Conservation (phyloP, 2,113 vertebrate species). For the Festucalex cinctus region DNA sequence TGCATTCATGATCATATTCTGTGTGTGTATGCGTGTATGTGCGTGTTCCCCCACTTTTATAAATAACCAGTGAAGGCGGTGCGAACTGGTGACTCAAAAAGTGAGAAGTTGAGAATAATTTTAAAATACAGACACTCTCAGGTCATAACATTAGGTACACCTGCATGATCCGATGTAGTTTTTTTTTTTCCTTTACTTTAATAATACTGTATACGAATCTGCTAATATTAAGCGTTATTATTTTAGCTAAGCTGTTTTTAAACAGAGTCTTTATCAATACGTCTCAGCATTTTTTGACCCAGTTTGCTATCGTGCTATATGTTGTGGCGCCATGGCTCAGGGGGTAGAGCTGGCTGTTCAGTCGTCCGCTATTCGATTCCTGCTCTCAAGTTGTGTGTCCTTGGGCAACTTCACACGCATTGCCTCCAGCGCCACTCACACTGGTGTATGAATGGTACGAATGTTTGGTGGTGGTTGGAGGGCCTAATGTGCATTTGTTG, state of each 20-base stretch:
- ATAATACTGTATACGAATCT: background rate
- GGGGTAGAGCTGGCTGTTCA: too few species aligned
- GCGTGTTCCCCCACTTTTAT: slow-evolving; percentile 17
- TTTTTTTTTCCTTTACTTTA: background rate
- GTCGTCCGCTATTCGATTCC: too few species aligned
- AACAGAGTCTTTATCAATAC: background rate
- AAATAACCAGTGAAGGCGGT: slow-evolving; percentile 27
- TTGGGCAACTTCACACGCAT: too few species aligned
- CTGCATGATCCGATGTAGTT: background rate
- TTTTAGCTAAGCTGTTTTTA: background rate
- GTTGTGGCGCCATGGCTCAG: too few species aligned
- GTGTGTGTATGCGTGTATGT: too few species aligned
- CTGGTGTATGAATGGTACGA: too few species aligned
- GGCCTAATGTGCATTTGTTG: too few species aligned
- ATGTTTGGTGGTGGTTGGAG: too few species aligned
- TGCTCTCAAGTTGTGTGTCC: too few species aligned
- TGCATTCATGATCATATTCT: slow-evolving; percentile 22
- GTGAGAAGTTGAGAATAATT: slow-evolving; percentile 15
- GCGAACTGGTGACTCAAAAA: slow-evolving; percentile 12
- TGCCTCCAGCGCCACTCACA: too few species aligned
- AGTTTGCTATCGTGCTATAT: too few species aligned
- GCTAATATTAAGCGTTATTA: background rate
- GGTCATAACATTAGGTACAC: background rate
- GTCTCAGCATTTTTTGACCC: too few species aligned
- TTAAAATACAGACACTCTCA: background rate